Conservation (phyloP, 2,888 invertebrate species). For the Cyaniris semiargus region DNA sequence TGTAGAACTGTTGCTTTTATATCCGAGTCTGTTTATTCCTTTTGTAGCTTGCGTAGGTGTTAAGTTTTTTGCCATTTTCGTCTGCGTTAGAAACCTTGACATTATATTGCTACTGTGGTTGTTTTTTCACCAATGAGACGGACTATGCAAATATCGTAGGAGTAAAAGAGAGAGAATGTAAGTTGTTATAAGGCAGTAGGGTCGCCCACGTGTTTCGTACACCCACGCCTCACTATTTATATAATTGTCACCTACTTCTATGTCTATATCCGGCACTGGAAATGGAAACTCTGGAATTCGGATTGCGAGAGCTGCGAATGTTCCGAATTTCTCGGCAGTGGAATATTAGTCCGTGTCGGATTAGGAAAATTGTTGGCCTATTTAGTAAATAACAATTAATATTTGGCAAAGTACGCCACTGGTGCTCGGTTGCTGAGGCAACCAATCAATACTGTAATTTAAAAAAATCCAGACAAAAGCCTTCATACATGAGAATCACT, state of each 20-base stretch:
- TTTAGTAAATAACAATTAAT: no score
- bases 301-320: not conserved
- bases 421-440: no score
- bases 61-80: not conserved
- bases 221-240: not conserved
- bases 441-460: no score
- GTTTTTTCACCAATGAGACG: not conserved
- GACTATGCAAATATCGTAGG: not conserved
- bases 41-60: not conserved
- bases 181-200: not conserved
- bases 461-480: no score
- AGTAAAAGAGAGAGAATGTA: not conserved
- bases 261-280: not conserved
- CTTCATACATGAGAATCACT: no score
- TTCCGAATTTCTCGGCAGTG: not conserved
- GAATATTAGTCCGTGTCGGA: not conserved
- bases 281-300: not conserved
- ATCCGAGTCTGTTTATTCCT: not conserved
- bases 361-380: no score
- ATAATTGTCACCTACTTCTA: not conserved
- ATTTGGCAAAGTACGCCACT: no score
- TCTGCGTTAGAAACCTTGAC: constrained; percentile 7
- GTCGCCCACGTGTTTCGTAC: not conserved
- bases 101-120: not conserved
- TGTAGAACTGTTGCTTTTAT: no score